Base-by-base conservation (phyloP, 1,140 invertebrate species). In the Nomia melanderi region DNA sequence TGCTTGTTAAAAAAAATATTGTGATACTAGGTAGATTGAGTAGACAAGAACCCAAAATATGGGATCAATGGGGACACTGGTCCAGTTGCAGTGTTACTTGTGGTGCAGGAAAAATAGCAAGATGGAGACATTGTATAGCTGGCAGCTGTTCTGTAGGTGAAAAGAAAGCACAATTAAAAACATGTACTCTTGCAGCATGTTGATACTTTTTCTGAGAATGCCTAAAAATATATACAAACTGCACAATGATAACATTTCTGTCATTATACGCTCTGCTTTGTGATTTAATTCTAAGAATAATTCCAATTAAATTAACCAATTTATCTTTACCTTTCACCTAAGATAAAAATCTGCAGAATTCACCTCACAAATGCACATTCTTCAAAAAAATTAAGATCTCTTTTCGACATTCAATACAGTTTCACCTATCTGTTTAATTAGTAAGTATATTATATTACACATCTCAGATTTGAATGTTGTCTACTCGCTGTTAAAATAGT, bases 111-210 rank as follows among this genome's bases (percentile, higher is more conserved):
- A 92, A 91, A 78, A 87, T 91, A 27, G 88, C 87, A 47, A 81
- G 93, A 70, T 93, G 92, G 92, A 84, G 92, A 39, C 91, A 93
- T 77, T 93, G 93, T 69, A 87, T 93, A n/a, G 82, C 87, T 11
- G 89, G 89, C 36, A 88, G 87, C 69, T 93, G 92, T 81, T 90
- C 88, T 8, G 50, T 86, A 11, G 92, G 92, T 20, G 92, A 93
- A 80, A 93, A 93, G 73, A 92, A 93, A 80, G 92, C 92, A n/a
- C 92, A 93, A 82, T 90, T 93, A 62, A 92, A 89, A 82, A 93
- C 90, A 5, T 93, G 92, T 79, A 91, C 91, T 44, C 86, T 90
- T 75, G 74, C 89, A 67, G 83, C 92, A 1, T 93, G 93, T 86
- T 87, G 70, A 82, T 47, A 17, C 7, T 31, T 53, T 54, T 57